These are phyloP conservation scores for Lypha dubia DNA, from an alignment of 2,888 invertebrate species.

Conservation along the genomic window DNA sequence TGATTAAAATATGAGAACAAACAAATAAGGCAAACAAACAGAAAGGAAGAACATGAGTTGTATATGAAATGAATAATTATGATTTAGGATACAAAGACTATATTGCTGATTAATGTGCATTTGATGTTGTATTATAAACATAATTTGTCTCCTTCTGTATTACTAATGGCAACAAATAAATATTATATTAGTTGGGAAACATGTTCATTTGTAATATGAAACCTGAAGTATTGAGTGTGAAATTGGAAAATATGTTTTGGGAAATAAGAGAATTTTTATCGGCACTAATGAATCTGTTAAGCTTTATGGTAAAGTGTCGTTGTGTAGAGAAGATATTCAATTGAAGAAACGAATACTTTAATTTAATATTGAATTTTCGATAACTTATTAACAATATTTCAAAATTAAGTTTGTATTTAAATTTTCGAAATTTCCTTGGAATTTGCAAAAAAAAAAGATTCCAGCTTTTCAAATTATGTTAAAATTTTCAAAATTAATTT, in stretches of 20 bases:
- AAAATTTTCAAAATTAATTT: no score
- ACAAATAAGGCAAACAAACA: not conserved
- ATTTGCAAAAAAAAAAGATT: no score
- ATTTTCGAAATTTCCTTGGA: no score
- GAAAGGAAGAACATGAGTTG: not conserved
- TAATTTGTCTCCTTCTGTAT: not conserved
- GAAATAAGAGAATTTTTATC: not conserved
- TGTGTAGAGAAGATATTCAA: no score
- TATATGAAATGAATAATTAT: not conserved
- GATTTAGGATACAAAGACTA: not conserved
- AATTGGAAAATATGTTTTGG: not conserved
- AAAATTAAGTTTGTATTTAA: no score
- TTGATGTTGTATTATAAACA: not conserved
- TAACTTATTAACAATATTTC: no score
- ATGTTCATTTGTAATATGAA: not conserved
- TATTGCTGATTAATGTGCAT: not conserved
- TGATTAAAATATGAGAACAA: not conserved
- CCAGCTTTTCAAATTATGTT: no score
- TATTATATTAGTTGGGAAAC: not conserved
- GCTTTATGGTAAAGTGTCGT: not conserved
- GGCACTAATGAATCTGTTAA: not conserved
- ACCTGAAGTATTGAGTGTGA: not conserved
- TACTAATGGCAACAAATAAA: not conserved
- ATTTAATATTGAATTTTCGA: no score
- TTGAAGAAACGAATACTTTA: no score